Conservation (phyloP, 2,888 invertebrate genomes). For the Lithophane ornitopus region DNA sequence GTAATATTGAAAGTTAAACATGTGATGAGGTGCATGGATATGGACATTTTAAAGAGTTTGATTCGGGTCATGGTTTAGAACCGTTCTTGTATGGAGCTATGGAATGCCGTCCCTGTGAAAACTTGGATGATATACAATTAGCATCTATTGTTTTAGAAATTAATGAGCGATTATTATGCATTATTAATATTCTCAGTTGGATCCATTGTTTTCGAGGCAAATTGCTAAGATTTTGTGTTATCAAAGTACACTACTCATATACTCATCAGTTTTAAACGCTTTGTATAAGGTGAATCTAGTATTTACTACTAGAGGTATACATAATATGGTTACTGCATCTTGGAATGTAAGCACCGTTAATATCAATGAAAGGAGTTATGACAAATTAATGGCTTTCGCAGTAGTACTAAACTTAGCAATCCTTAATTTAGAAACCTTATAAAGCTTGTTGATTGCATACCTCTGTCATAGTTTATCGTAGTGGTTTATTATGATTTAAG, state of each 20-base stretch:
- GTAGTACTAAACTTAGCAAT: conserved; percentile 13
- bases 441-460: neutral
- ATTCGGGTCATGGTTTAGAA: conserved; percentile 6
- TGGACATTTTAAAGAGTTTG: conserved; percentile 24
- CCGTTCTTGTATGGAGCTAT: neutral
- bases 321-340: neutral
- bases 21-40: conserved; percentile 49
- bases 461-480: neutral
- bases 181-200: conserved; percentile 5
- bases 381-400: conserved; percentile 2
- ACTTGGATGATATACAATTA: neutral
- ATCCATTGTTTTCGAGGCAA: neutral
- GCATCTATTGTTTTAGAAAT: conserved; percentile 2
- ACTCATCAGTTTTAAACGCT: neutral
- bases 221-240: conserved; percentile 20
- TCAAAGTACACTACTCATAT: neutral
- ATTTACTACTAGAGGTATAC: neutral
- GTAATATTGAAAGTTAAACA: conserved; percentile 57
- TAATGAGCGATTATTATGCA: conserved; percentile 5
- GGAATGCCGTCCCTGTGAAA: neutral
- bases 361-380: conserved; percentile 17
- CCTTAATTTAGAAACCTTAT: conserved; percentile 8
- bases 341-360: conserved; percentile 1
- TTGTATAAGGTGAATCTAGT: neutral
- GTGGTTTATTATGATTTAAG: neutral